These are phyloP conservation scores for Cristatella mucedo DNA, from an alignment of 2,888 invertebrate genomes.

Conservation along the genomic window DNA sequence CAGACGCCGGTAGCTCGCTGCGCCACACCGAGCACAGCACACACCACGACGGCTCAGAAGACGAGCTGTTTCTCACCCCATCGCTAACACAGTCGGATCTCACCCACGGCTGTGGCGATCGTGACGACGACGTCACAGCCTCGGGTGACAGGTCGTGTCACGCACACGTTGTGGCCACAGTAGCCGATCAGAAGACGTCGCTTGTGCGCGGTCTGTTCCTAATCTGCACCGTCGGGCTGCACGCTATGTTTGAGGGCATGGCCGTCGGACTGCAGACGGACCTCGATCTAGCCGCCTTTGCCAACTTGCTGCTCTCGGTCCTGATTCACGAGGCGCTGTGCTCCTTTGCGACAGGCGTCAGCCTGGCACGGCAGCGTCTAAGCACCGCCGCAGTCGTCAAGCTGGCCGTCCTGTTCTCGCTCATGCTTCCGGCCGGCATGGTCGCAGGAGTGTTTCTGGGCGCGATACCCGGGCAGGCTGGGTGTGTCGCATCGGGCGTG, in stretches of 20 bases:
- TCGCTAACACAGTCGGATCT: not conserved
- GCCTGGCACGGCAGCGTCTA: constrained; percentile 20
- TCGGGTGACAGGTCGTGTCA: too few species aligned
- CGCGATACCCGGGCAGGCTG: constrained; percentile 19
- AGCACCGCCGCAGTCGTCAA: constrained; percentile 16
- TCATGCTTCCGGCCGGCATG: constrained; percentile 30
- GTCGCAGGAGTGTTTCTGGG: constrained; percentile 23
- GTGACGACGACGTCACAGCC: constrained; percentile 17
- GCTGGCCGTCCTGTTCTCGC: constrained; percentile 21
- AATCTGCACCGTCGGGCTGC: constrained; percentile 28
- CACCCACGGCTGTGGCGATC: constrained; percentile 9
- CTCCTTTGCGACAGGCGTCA: constrained; percentile 30
- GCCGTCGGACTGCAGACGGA: constrained; percentile 32
- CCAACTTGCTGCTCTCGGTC: constrained; percentile 29
- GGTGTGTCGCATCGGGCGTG: constrained; percentile 23
- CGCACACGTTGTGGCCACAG: constrained; percentile 12
- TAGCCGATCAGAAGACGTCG: constrained; percentile 11
- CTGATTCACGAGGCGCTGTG: constrained; percentile 29
- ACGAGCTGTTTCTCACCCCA: not conserved
- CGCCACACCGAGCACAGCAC: not conserved
- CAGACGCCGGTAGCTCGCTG: constrained; percentile 9
- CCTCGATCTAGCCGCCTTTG: constrained; percentile 13
- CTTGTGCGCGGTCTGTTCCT: constrained; percentile 23
- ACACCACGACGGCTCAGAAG: not conserved
- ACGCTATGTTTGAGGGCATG: constrained; percentile 35